A percentile compares a stretch with the other conserved stretches of the same genome.
Evolutionary conservation across 2,797 vertebrate species (phyloP).

Genomic region (Simalia tracyae): DNA sequence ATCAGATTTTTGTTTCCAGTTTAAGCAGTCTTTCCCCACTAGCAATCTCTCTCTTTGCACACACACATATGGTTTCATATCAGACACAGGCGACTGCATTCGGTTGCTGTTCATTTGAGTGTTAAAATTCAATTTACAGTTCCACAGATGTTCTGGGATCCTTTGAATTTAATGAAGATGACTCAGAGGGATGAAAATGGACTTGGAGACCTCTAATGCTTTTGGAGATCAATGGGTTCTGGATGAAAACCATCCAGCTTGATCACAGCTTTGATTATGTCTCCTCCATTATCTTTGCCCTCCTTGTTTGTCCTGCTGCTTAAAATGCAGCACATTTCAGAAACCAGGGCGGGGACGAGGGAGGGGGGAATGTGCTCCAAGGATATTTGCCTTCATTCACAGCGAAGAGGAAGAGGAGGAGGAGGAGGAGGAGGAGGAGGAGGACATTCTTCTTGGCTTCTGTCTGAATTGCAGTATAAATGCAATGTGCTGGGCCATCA

Average conservation of each 20-base stretch:
- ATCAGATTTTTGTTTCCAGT: constrained; percentile 41
- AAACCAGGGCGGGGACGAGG: not conserved
- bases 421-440: too few relatives aligned
- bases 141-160: constrained; percentile 58
- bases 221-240: constrained; percentile 67
- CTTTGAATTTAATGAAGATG: constrained; percentile 70
- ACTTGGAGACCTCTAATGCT: constrained; percentile 59
- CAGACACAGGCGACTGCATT: constrained; percentile 35
- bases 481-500: not conserved
- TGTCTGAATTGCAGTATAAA: constrained; percentile 26
- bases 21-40: constrained; percentile 30
- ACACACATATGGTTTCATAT: constrained; percentile 33
- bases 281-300: constrained; percentile 54
- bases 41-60: not conserved
- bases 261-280: constrained; percentile 37
- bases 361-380: constrained; percentile 43
- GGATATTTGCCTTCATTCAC: constrained; percentile 42
- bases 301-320: constrained; percentile 47
- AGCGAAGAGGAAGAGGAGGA: constrained; percentile 4
- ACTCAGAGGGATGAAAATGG: constrained; percentile 63
- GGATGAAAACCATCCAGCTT: constrained; percentile 63
- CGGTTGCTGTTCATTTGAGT: constrained; percentile 59
- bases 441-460: constrained; percentile 26
- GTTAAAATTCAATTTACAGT: constrained; percentile 66
- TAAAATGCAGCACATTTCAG: constrained; percentile 42